Evolutionary conservation across 53 echinoderm and acorn worm genomes (phyloP).

Genomic region (Pentamera pediparva): DNA sequence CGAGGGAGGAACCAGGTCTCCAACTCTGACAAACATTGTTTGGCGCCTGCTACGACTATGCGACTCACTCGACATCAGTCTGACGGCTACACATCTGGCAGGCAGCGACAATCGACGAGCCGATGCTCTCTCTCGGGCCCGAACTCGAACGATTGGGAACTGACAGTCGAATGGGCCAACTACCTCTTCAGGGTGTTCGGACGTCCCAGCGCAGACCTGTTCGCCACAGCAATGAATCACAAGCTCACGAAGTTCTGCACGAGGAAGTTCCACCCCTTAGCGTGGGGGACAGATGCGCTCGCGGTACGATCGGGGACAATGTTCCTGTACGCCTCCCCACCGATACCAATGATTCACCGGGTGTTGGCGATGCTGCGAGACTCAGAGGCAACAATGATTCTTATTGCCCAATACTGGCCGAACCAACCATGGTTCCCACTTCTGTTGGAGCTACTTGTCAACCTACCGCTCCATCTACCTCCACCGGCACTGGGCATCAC

Average conservation of each 20-base stretch:
- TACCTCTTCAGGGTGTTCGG: background rate
- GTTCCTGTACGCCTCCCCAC: conserved; percentile 10
- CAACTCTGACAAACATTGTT: background rate
- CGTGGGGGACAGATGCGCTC: background rate
- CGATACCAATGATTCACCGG: background rate
- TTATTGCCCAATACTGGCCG: conserved; percentile 15
- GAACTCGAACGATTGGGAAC: background rate
- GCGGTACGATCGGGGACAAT: background rate
- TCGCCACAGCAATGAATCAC: too few species aligned
- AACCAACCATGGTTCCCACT: conserved; percentile 8
- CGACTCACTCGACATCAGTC: background rate
- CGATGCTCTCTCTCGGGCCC: conserved; percentile 7
- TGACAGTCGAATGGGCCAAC: background rate
- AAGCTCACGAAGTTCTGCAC: conserved; percentile 10
- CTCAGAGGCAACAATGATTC: background rate
- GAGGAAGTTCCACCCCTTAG: background rate
- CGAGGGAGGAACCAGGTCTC: conserved; percentile 31
- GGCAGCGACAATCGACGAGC: conserved; percentile 1
- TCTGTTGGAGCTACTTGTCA: background rate
- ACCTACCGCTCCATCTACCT: background rate
- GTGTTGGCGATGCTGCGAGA: background rate
- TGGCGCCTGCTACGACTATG: background rate
- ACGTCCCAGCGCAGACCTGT: conserved; percentile 13
- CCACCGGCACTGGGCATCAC: background rate
- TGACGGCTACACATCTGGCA: conserved; percentile 13